These are phyloP conservation scores for Rhabdornis inornatus DNA, from an alignment of 2,113 vertebrate species.

Conservation along the genomic window DNA sequence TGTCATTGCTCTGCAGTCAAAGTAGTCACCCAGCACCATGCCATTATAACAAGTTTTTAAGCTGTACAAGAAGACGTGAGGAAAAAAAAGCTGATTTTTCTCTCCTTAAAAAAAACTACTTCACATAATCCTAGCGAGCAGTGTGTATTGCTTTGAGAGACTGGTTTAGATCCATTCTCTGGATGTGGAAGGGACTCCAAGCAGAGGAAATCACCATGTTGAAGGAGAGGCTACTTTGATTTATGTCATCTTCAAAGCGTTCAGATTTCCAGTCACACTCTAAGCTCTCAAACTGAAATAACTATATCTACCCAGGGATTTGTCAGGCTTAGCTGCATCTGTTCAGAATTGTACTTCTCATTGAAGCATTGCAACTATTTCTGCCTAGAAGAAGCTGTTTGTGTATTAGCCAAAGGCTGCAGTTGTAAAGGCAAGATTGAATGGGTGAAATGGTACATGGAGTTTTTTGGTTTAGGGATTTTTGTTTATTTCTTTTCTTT, in stretches of 20 bases:
- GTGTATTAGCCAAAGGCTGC: background rate
- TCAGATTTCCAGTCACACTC: background rate
- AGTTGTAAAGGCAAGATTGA: background rate
- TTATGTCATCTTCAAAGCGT: background rate
- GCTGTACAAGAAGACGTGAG: background rate
- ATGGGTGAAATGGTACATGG: background rate
- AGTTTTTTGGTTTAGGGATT: background rate
- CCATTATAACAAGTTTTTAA: background rate
- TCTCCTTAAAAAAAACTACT: background rate
- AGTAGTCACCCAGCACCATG: background rate
- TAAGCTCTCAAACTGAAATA: background rate
- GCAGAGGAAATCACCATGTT: background rate
- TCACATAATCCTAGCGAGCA: background rate
- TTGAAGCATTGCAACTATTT: background rate
- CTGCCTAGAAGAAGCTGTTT: background rate
- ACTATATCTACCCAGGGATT: background rate
- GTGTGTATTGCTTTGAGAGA: background rate
- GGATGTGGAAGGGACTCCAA: background rate
- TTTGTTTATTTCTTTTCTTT: background rate
- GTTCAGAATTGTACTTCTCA: conserved; percentile 5
- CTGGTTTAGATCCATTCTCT: background rate
- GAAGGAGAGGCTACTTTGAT: background rate
- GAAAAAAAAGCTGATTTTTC: background rate
- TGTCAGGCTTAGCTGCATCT: conserved; percentile 39
- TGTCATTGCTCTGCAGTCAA: background rate